phyloP scores from a whole-genome alignment of 2,888 invertebrate species.

The Chouioia cunea region DNA sequence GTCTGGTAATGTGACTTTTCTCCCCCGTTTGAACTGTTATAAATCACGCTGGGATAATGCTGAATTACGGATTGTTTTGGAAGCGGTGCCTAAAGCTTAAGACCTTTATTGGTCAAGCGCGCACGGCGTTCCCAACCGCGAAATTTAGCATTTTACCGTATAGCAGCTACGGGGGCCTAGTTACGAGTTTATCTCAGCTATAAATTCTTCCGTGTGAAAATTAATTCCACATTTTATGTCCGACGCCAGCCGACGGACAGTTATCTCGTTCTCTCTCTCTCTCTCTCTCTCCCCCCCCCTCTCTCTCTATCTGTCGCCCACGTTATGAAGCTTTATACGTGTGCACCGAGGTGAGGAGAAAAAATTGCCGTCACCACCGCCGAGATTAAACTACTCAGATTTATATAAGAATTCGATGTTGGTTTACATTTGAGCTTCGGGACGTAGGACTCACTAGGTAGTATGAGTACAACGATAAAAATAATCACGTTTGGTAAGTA shows the following conservation, averaged over 20 bases:
- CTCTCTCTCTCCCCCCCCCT: background rate
- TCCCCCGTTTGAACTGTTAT: constrained; percentile 45
- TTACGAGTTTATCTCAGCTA: constrained; percentile 43
- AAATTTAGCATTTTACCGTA: constrained; percentile 45
- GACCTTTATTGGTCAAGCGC: constrained; percentile 44
- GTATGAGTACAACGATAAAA: no score
- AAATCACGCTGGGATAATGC: constrained; percentile 46
- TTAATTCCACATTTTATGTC: constrained; percentile 41
- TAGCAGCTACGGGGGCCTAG: constrained; percentile 17
- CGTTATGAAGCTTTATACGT: constrained; percentile 24
- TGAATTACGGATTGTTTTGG: constrained; percentile 48
- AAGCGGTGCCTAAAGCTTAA: constrained; percentile 40
- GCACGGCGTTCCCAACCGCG: background rate
- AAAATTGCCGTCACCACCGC: no score
- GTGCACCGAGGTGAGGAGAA: background rate
- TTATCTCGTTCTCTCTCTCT: constrained; percentile 25
- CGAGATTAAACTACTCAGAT: no score
- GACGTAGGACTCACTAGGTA: no score
- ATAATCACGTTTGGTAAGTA: no score
- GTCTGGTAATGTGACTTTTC: constrained; percentile 42
- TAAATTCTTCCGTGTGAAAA: constrained; percentile 39
- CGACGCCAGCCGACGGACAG: constrained; percentile 14
- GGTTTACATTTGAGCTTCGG: no score
- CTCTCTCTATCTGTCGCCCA: background rate
- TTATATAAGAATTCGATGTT: no score